Evolutionary conservation across 2,113 vertebrate species (phyloP).

Genomic region (Ammospiza caudacuta): DNA sequence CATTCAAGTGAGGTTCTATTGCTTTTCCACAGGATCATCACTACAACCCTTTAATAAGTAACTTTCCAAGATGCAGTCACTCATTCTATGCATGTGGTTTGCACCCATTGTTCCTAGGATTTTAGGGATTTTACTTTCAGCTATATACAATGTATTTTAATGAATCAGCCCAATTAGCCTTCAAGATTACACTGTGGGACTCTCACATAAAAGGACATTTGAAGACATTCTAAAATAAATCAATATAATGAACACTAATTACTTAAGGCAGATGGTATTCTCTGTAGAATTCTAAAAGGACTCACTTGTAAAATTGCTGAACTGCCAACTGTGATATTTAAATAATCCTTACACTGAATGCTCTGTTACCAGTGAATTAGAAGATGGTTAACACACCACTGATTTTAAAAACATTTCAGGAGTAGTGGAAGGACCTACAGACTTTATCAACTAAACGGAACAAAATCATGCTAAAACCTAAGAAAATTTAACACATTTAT

Average conservation of each 20-base stretch:
- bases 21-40: not conserved
- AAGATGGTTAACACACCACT: not conserved
- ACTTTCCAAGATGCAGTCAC: not conserved
- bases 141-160: not conserved
- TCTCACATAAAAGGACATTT: not conserved
- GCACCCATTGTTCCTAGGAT: not conserved
- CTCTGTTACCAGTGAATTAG: not conserved
- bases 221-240: slow-evolving; percentile 32
- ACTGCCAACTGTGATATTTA: not conserved
- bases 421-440: not conserved
- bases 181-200: not conserved
- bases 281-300: not conserved
- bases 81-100: not conserved
- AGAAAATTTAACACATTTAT: not conserved
- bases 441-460: not conserved
- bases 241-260: slow-evolving; percentile 22
- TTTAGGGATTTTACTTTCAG: not conserved
- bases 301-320: not conserved
- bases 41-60: not conserved
- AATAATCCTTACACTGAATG: not conserved
- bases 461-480: not conserved
- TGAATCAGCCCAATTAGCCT: not conserved
- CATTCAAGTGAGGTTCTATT: not conserved
- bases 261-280: slow-evolving; percentile 7
- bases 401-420: not conserved